Evolutionary conservation across 2,888 invertebrate genomes (phyloP).

Genomic region (Theretra japonica): DNA sequence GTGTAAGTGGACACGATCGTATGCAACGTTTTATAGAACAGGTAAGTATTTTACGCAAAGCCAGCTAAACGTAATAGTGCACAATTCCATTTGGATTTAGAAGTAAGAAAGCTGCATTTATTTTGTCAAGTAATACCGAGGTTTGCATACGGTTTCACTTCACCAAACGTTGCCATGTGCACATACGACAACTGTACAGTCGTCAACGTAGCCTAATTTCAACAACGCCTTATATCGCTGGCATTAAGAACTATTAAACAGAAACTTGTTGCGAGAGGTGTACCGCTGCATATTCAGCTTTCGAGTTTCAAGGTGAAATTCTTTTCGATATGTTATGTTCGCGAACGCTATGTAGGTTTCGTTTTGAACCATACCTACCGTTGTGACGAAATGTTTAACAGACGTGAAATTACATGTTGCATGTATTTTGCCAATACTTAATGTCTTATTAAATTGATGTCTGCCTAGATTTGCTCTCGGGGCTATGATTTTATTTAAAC

Average conservation of each 20-base stretch:
- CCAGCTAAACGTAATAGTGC: no score
- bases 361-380: constrained; percentile 31
- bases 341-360: constrained; percentile 32
- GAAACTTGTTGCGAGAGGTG: constrained; percentile 26
- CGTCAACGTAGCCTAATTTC: constrained; percentile 7
- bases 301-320: constrained; percentile 72
- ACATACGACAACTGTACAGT: constrained; percentile 11
- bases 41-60: no score
- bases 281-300: constrained; percentile 55
- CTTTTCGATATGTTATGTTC: constrained; percentile 42
- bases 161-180: constrained; percentile 8
- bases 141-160: constrained; percentile 2
- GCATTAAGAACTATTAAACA: constrained; percentile 21
- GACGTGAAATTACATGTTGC: constrained; percentile 21
- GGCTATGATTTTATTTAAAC: no score
- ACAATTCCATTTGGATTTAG: no score
- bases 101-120: neutral
- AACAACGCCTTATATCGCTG: constrained; percentile 21
- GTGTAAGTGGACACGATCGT: no score
- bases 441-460: constrained; percentile 12
- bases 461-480: neutral
- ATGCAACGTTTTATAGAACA: no score
- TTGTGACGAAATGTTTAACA: constrained; percentile 23
- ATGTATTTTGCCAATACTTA: constrained; percentile 16
- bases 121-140: neutral